Evolutionary conservation across 2,797 vertebrate species (phyloP).

Genomic region (Eremophila alpestris): DNA sequence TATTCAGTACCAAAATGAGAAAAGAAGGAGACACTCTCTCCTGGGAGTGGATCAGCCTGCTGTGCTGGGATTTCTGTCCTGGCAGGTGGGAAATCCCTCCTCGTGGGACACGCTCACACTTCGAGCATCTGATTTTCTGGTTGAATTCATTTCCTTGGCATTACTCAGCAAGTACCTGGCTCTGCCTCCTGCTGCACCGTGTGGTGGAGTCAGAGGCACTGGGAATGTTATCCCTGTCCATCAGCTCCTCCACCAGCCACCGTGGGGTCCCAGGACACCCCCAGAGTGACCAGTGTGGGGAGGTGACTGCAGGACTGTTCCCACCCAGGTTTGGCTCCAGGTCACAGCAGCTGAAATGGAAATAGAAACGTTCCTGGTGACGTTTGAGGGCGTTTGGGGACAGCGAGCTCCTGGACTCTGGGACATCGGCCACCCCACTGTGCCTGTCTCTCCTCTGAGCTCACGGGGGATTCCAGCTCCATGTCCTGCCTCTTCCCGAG

Average conservation of each 20-base stretch:
- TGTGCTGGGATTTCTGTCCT: background rate
- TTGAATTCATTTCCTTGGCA: background rate
- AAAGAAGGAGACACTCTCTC: background rate
- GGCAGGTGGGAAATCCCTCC: background rate
- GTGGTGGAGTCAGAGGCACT: background rate
- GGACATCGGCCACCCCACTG: rapidly evolving
- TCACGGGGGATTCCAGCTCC: rapidly evolving
- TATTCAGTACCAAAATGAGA: conserved; percentile 44
- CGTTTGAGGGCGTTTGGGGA: background rate
- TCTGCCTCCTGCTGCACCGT: background rate
- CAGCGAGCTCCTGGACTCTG: rapidly evolving
- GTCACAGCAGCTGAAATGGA: background rate
- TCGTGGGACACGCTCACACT: rapidly evolving
- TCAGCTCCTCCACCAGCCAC: rapidly evolving
- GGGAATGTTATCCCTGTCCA: rapidly evolving
- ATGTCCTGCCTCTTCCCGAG: background rate
- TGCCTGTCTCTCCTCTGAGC: background rate
- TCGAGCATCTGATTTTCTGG: background rate
- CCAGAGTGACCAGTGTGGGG: rapidly evolving
- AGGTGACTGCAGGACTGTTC: rapidly evolving
- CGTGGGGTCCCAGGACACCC: rapidly evolving
- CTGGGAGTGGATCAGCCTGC: background rate
- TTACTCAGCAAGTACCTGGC: background rate
- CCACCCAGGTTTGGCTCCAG: background rate
- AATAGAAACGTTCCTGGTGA: background rate